Base-by-base conservation (phyloP, 2,113 vertebrate genomes). In the Cynopterus brachyotis region DNA sequence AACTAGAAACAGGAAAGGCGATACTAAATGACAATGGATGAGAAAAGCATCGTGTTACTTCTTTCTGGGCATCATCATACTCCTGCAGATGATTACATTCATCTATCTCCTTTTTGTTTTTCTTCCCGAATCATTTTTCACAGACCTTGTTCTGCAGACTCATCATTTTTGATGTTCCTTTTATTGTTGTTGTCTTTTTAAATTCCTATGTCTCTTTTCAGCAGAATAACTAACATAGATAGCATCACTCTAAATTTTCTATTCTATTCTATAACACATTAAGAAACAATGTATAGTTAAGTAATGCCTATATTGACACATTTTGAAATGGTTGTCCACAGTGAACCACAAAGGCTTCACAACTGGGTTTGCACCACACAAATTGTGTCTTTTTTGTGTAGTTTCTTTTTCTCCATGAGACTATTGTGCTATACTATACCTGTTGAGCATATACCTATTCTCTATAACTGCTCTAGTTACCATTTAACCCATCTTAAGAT, bases 1-100 rank as follows among this genome's bases (percentile, higher is more conserved):
- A 87, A 88, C 72, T 24, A 42, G 28, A 89, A 91, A 82, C 40
- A 96, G 67, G 55, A 94, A 96, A 93, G 53, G 42, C 82, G 30
- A 50, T 40, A 91, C 24, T 89, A 93, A 91, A 70, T 89, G 40
- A 92, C 72, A 96, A 76, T 37, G 8, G 70, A 73, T 42, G 35
- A 86, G 15, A 59, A 91, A 50, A 62, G 12, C 13, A 92, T 90
- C 35, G 10, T 69, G 32, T 72, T 87, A 35, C 75, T 91, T 89
- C 47, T 94, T 93, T 60, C 57, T 88, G 55, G 37, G 47, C 5
- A 30, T 70, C 4, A 20, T 59, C 11, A 15, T 80, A 64, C 62
- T 62, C 55, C 76, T 91, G 30, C 19, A 60, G 26, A 55, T 84
- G 90, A 92, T 37, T 32, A 50, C 6, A 47, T 84, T 16, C 40